Conservation (phyloP, 1,140 invertebrate species). For the Monomorium pharaonis region DNA sequence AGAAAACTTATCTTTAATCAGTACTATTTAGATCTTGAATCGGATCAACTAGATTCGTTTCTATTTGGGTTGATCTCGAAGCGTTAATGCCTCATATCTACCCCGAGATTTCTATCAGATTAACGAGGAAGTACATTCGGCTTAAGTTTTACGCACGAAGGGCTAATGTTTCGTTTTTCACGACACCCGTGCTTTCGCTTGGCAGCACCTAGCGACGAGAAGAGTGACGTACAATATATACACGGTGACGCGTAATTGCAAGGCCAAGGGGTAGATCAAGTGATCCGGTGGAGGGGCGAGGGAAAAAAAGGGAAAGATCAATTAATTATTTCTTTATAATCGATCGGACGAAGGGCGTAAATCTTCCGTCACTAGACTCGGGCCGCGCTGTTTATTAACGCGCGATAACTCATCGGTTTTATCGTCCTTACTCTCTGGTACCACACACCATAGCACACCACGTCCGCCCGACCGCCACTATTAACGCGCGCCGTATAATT, state of each 20-base stretch:
- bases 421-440: conserved; percentile 13
- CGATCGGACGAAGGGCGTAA: conserved; percentile 65
- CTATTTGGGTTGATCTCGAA: not conserved
- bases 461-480: not conserved
- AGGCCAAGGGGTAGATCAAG: conserved; percentile 39
- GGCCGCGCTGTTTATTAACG: conserved; percentile 68
- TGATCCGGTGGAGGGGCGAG: not conserved
- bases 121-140: too few species aligned
- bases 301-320: not conserved
- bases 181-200: not conserved
- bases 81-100: not conserved
- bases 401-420: conserved; percentile 64
- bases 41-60: too few species aligned
- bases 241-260: conserved; percentile 11
- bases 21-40: too few species aligned
- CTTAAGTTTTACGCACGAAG: not conserved
- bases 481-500: conserved; percentile 46
- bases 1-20: too few species aligned
- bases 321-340: conserved; percentile 64
- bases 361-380: conserved; percentile 67
- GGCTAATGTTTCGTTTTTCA: not conserved
- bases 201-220: not conserved
- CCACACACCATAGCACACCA: not conserved
- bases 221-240: not conserved
- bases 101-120: not conserved